Percentiles rank a stretch among this genome's conserved stretches.
Evolutionary conservation across 1,140 invertebrate species (phyloP).

Genomic region (Propsilocerus akamusi): DNA sequence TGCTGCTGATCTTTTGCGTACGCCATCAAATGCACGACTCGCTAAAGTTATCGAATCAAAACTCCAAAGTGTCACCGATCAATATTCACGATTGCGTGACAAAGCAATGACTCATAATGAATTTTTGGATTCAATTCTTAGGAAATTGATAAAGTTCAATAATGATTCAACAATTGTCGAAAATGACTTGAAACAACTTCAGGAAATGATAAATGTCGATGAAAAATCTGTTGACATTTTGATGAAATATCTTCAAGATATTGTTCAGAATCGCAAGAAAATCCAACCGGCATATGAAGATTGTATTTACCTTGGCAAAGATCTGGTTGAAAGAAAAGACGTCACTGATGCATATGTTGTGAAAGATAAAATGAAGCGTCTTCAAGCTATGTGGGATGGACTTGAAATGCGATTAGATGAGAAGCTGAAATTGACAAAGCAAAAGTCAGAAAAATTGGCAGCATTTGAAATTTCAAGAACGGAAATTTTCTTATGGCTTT

Average conservation of each 20-base stretch:
- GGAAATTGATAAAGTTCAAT: conserved; percentile 48
- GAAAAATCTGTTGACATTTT: conserved; percentile 53
- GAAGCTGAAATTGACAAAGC: conserved; percentile 60
- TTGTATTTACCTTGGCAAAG: conserved; percentile 59
- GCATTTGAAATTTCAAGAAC: conserved; percentile 70
- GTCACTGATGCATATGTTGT: conserved; percentile 69
- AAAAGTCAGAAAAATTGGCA: conserved; percentile 60
- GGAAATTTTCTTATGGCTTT: conserved; percentile 74
- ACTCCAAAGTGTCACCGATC: conserved; percentile 59
- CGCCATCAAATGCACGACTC: conserved; percentile 64
- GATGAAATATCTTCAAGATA: conserved; percentile 36
- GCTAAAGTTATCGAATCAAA: conserved; percentile 81
- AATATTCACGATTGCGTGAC: conserved; percentile 71
- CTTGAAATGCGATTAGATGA: conserved; percentile 61
- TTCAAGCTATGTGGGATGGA: conserved; percentile 79
- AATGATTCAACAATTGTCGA: conserved; percentile 46
- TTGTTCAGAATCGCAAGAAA: conserved; percentile 26
- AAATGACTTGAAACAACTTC: conserved; percentile 46
- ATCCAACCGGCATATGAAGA: conserved; percentile 44
- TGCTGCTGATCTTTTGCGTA: conserved; percentile 60
- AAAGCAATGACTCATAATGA: conserved; percentile 54
- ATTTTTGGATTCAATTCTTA: conserved; percentile 65
- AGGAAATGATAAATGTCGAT: conserved; percentile 54
- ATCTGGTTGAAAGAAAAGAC: conserved; percentile 71
- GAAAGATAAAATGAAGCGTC: conserved; percentile 66